Conservation (phyloP, 2,113 vertebrate genomes). For the Salvelinus fontinalis region DNA sequence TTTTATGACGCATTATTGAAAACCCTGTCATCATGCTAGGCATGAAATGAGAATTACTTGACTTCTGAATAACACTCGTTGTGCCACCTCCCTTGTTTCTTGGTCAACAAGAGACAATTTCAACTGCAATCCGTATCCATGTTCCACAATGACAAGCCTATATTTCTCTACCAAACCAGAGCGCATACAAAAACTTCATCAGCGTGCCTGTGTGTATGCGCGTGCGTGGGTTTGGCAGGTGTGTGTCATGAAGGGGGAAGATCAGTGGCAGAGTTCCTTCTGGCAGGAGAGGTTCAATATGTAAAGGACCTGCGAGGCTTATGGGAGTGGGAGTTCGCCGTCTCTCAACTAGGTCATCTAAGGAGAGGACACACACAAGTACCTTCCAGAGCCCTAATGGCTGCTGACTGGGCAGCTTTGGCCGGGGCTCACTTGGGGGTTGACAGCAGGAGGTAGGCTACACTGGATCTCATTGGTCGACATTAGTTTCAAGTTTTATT, state of each 20-base stretch:
- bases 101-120: background rate
- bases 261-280: conserved; percentile 28
- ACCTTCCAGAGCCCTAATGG: background rate
- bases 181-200: background rate
- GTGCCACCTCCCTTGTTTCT: background rate
- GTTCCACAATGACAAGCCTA: background rate
- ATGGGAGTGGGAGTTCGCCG: background rate
- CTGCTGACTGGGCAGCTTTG: background rate
- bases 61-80: background rate
- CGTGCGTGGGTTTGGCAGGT: background rate
- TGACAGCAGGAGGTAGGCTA: conserved; percentile 29
- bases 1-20: background rate
- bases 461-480: conserved; percentile 33
- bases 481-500: background rate
- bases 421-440: conserved; percentile 27
- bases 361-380: conserved; percentile 4
- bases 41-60: background rate
- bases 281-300: conserved; percentile 54
- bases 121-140: background rate
- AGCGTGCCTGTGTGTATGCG: background rate
- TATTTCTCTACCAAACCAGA: background rate
- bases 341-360: background rate
- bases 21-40: background rate
- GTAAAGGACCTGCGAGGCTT: conserved; percentile 32
- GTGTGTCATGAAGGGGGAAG: background rate